Conservation (phyloP, 2,113 vertebrate genomes). For the Triplophysa tibetana region DNA sequence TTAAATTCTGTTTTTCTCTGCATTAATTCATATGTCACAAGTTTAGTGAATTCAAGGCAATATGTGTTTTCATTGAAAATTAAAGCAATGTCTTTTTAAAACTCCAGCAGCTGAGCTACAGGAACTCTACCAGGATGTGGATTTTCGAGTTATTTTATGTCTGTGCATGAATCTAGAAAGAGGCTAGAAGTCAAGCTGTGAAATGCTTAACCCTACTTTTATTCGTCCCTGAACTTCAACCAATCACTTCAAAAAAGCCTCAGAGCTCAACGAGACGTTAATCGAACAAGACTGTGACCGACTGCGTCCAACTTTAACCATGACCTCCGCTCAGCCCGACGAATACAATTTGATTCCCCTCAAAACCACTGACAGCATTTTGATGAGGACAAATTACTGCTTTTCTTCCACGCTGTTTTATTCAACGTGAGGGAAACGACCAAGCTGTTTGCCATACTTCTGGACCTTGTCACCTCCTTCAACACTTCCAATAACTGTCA, state of each 20-base stretch:
- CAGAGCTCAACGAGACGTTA: slow-evolving; percentile 5
- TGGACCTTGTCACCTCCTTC: not conserved
- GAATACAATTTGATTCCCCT: slow-evolving; percentile 29
- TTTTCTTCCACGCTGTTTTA: slow-evolving; percentile 29
- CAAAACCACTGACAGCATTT: slow-evolving; percentile 27
- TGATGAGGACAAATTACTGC: slow-evolving; percentile 53
- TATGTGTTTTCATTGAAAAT: not conserved
- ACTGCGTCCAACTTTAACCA: slow-evolving; percentile 25
- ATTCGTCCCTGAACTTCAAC: not conserved
- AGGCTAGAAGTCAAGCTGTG: not conserved
- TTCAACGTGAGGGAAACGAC: slow-evolving; percentile 26
- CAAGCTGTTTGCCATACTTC: slow-evolving; percentile 22
- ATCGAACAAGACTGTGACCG: slow-evolving; percentile 26
- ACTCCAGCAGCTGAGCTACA: not conserved
- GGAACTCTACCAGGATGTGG: not conserved
- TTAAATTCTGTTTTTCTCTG: no score
- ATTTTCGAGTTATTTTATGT: not conserved
- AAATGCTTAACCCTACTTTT: not conserved
- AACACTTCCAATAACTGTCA: slow-evolving; percentile 8
- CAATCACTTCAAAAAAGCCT: not conserved
- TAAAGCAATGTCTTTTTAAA: not conserved
- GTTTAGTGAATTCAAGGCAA: not conserved
- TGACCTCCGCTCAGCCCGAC: slow-evolving; percentile 38
- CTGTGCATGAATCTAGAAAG: not conserved
- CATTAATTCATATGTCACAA: no score